Evolutionary conservation across 2,888 invertebrate species (phyloP), one percentile per base, ranked within the genome.

Genomic region (Ornithoptera priamus): DNA sequence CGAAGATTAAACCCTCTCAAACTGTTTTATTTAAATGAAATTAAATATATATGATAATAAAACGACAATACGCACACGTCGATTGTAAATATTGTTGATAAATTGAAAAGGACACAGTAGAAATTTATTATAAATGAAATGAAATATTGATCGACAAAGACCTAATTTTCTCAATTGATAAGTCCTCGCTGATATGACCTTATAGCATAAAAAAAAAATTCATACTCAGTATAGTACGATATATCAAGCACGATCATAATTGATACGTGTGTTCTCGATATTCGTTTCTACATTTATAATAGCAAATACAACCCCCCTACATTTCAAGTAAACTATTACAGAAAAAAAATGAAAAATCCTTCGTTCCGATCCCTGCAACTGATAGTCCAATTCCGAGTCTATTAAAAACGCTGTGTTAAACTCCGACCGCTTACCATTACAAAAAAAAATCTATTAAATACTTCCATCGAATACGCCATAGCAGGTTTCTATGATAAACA

Each of bases 81-180:
- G 4, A 22, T 58, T 22, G n/a, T 58, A 4, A 58, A 58, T n/a
- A n/a, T n/a, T 22, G 57, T 58, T 15, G 22, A 58, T 10, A 22
- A 58, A 58, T 58, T 20, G 12, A 20, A 22, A 58, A 4, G 22
- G 24, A 1, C 60, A 36, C 30, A 18, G 15, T n/a, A 36, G 4
- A 24, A 12, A 59, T 60, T 60, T 36, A 60, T 60, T 36, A n/a
- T 60, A 36, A 36, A 60, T 36, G 30, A 4, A 18, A 3, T 60
- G 12, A 36, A 60, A 60, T 17, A 2, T n/a, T 22, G 15, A 15
- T 58, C 12, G 22, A 58, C 15, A 58, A 58, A 22, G 57, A 58
- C 57, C 57, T 58, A 22, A 58, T 58, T 58, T 22, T 22, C 57
- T 58, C 57, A 58, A 58, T 58, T 58, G 57, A 58, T 58, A 22